These are phyloP conservation scores for Heterochromis multidens DNA, from an alignment of 2,113 vertebrate genomes.

Conservation along the genomic window DNA sequence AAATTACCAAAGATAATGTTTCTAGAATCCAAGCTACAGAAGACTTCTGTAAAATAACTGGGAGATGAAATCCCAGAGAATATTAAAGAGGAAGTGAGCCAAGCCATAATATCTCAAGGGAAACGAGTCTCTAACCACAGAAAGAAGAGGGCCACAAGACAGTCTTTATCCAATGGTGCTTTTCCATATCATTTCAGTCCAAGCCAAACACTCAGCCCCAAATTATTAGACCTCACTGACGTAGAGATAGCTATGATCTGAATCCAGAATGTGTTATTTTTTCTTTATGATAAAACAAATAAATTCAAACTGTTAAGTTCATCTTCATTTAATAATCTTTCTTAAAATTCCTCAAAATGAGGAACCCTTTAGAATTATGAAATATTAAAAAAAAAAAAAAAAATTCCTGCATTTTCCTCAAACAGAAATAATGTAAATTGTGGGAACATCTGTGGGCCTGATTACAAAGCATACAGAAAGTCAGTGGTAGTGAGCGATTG, in stretches of 20 bases:
- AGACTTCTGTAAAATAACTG: constrained; percentile 37
- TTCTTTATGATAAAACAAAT: background rate
- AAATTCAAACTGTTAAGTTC: background rate
- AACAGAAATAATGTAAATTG: background rate
- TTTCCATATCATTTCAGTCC: background rate
- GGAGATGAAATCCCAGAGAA: constrained; percentile 9
- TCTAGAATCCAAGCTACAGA: constrained; percentile 40
- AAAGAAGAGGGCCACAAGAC: background rate
- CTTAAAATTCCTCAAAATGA: background rate
- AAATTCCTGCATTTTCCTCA: background rate
- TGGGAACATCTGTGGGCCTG: background rate
- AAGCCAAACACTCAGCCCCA: constrained; percentile 5
- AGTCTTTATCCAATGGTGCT: background rate
- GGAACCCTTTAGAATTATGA: background rate
- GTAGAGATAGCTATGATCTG: background rate
- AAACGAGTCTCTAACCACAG: constrained; percentile 20
- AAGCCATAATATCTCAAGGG: constrained; percentile 8
- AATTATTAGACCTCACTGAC: background rate
- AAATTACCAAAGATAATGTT: constrained; percentile 58
- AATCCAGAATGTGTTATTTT: background rate
- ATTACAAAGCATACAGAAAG: background rate
- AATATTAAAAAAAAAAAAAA: too few relatives aligned
- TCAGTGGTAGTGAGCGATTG: background rate
- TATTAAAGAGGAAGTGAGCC: constrained; percentile 14
- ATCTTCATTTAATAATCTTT: background rate